A percentile compares a stretch with the other conserved stretches of the same genome.
Conservation (phyloP, 2,113 vertebrate species). For the Rhizomys pruinosus region DNA sequence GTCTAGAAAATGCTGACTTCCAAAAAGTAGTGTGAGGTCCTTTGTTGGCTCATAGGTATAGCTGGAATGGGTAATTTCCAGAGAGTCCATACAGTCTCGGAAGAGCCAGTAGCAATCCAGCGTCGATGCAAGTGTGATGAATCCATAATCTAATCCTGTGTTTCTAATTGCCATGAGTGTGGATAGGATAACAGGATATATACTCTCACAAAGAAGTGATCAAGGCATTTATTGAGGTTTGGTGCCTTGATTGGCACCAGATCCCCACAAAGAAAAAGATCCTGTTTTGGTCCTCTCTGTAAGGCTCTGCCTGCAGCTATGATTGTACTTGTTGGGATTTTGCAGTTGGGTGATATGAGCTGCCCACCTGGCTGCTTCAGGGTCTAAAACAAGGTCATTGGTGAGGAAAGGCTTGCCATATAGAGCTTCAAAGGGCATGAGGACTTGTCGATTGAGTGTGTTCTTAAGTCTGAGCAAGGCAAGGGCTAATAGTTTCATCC, state of each 20-base stretch:
- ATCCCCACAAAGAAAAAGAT: not conserved
- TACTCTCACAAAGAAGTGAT: not conserved
- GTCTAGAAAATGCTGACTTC: not conserved
- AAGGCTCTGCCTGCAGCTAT: not conserved
- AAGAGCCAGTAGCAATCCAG: not conserved
- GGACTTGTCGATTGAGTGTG: not conserved
- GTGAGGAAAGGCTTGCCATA: not conserved
- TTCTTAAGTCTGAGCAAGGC: not conserved
- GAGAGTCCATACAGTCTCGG: not conserved
- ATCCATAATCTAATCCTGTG: not conserved
- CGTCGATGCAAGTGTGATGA: not conserved
- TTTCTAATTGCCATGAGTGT: not conserved
- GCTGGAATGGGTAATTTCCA: not conserved
- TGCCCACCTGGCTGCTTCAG: too few species aligned
- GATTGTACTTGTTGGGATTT: not conserved
- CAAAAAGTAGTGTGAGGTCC: not conserved
- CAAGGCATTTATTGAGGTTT: not conserved
- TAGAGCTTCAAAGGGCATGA: too few species aligned
- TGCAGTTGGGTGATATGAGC: not conserved
- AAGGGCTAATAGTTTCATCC: not conserved
- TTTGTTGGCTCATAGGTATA: not conserved
- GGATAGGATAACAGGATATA: not conserved
- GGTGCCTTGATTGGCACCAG: not conserved
- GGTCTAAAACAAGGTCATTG: not conserved
- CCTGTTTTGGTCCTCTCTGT: not conserved